Conservation (phyloP, 1,140 invertebrate genomes). For the Venustaconcha ellipsiformis region DNA sequence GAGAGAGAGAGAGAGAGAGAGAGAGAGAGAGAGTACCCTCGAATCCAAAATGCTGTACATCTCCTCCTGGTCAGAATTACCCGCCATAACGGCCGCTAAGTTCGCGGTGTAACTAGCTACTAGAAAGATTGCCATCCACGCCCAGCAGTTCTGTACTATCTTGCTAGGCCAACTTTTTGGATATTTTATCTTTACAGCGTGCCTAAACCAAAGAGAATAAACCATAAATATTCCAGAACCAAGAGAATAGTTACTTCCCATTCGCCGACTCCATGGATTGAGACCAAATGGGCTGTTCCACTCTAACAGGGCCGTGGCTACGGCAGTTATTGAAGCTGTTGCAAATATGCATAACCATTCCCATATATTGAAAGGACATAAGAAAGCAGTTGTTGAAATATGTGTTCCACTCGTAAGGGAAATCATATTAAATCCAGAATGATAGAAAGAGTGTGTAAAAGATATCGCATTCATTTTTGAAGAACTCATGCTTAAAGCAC, state of each 20-base stretch:
- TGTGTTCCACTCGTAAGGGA: constrained; percentile 72
- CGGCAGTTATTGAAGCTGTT: constrained; percentile 87
- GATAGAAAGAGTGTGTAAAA: constrained; percentile 90
- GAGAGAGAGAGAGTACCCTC: constrained; percentile 33
- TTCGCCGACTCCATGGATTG: constrained; percentile 92
- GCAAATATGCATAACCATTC: constrained; percentile 94
- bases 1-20: constrained; percentile 6
- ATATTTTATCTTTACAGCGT: constrained; percentile 71
- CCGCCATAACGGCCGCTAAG: constrained; percentile 91
- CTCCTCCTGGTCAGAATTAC: constrained; percentile 64
- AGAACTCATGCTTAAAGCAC: constrained; percentile 87
- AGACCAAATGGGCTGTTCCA: constrained; percentile 92
- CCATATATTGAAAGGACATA: constrained; percentile 88
- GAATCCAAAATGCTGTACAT: constrained; percentile 53
- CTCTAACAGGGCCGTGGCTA: constrained; percentile 91
- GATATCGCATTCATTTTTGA: constrained; percentile 79
- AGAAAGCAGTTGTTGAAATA: constrained; percentile 87
- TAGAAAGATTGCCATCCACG: constrained; percentile 93
- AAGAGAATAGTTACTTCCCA: constrained; percentile 88
- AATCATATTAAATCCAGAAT: constrained; percentile 77
- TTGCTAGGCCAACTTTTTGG: constrained; percentile 97
- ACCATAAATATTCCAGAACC: constrained; percentile 90
- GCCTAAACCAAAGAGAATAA: constrained; percentile 69
- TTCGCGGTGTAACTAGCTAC: constrained; percentile 95
- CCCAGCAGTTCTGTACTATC: constrained; percentile 84